These are phyloP conservation scores for Danionella dracula DNA, from an alignment of 2,797 vertebrate species.

Conservation along the genomic window DNA sequence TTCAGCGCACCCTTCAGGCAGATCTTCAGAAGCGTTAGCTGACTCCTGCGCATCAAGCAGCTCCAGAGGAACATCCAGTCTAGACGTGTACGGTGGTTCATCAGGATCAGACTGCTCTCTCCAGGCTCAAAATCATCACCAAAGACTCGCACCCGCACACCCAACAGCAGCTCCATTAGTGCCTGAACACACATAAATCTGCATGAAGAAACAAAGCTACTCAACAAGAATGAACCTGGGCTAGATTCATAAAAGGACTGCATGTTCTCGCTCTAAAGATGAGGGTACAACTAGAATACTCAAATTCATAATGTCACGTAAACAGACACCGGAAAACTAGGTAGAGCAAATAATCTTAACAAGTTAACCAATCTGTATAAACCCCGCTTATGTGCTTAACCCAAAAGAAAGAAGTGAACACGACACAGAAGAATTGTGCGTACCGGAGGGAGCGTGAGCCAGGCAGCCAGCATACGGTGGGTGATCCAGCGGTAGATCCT, in stretches of 20 bases:
- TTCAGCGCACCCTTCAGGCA: slow-evolving; percentile 95
- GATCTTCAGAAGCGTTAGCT: slow-evolving; percentile 94
- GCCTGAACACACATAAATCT: slow-evolving; percentile 64
- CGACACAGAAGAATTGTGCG: too few relatives aligned
- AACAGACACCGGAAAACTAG: too few relatives aligned
- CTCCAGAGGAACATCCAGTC: slow-evolving; percentile 99
- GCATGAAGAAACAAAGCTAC: background rate
- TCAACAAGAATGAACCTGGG: too few relatives aligned
- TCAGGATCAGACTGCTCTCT: slow-evolving; percentile 95
- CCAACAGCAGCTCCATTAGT: slow-evolving; percentile 90
- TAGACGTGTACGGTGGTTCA: slow-evolving; percentile 97
- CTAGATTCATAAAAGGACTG: too few relatives aligned
- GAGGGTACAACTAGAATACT: too few relatives aligned
- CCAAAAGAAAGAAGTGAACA: too few relatives aligned
- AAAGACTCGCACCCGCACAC: slow-evolving; percentile 93
- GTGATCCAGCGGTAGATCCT: slow-evolving; percentile 97
- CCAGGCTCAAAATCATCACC: slow-evolving; percentile 95
- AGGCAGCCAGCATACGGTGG: slow-evolving; percentile 87
- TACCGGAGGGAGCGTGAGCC: slow-evolving; percentile 96
- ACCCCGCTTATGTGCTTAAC: too few relatives aligned
- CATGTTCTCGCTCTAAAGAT: too few relatives aligned
- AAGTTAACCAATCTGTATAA: too few relatives aligned
- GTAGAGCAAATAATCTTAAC: too few relatives aligned
- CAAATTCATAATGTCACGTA: too few relatives aligned
- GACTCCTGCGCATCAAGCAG: slow-evolving; percentile 94